Conservation (phyloP, 2,888 invertebrate genomes). For the Autographa gamma region DNA sequence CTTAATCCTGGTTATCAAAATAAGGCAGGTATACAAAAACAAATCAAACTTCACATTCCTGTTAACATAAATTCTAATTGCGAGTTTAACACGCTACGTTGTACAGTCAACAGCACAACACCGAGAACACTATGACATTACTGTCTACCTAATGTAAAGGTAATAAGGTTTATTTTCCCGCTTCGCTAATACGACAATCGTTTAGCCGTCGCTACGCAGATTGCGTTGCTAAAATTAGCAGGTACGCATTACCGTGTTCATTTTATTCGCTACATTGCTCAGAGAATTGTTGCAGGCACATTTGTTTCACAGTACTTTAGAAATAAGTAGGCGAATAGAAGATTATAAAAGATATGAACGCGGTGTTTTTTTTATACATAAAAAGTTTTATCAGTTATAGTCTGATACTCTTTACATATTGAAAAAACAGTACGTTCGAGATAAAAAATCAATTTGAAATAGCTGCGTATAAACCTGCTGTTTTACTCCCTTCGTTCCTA, state of each 20-base stretch:
- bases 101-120: not conserved
- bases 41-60: not conserved
- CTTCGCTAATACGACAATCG: not conserved
- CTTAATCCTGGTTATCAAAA: not conserved
- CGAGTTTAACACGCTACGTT: not conserved
- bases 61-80: constrained; percentile 4
- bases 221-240: constrained; percentile 26
- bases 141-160: not conserved
- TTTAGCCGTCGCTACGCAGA: constrained; percentile 3
- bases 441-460: too few species aligned
- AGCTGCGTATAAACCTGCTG: too few species aligned
- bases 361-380: too few species aligned
- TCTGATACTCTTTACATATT: too few species aligned
- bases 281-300: constrained; percentile 17
- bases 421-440: too few species aligned
- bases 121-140: not conserved
- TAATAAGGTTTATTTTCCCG: not conserved
- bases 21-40: not conserved
- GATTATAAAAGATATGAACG: too few species aligned
- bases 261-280: not conserved
- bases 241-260: constrained; percentile 13
- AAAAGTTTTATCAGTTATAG: too few species aligned
- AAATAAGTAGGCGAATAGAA: not conserved
- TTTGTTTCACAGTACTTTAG: constrained; percentile 2
- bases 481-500: too few species aligned